Evolutionary conservation across 2,797 vertebrate genomes (phyloP).

Genomic region (Gambusia yucatana): DNA sequence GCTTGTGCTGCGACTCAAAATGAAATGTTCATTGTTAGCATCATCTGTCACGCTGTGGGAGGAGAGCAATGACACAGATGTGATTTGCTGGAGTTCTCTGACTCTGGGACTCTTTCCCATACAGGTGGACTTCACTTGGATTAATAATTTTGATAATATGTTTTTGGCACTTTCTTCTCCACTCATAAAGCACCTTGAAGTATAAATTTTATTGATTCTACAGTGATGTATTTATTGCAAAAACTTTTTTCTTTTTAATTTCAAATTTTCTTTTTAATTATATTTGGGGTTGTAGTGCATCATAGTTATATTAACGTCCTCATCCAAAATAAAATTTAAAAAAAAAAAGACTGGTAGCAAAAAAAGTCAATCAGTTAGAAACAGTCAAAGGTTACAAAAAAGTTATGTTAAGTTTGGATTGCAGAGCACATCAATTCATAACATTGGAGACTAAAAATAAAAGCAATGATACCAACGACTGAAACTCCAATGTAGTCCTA

Average conservation of each 20-base stretch:
- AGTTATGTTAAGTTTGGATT: not conserved
- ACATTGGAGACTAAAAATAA: not conserved
- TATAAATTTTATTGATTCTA: not conserved
- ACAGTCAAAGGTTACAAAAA: not conserved
- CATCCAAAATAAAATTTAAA: not conserved
- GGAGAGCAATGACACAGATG: slow-evolving; percentile 70
- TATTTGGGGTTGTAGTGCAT: not conserved
- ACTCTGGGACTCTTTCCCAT: not conserved
- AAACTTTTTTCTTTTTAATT: not conserved
- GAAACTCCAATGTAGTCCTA: not conserved
- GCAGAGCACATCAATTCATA: too few species aligned
- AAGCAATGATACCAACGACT: not conserved
- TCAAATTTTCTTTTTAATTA: not conserved
- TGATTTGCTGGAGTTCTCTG: slow-evolving; percentile 32
- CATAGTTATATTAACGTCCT: not conserved
- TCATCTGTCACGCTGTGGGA: slow-evolving; percentile 79
- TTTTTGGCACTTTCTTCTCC: slow-evolving; percentile 7
- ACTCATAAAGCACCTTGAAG: slow-evolving; percentile 3
- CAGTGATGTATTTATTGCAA: not conserved
- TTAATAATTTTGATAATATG: slow-evolving; percentile 21
- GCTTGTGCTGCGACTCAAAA: slow-evolving; percentile 66
- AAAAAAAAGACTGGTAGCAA: not conserved
- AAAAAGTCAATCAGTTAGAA: not conserved
- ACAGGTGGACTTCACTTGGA: slow-evolving; percentile 11
- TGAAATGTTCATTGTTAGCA: slow-evolving; percentile 77